A percentile compares a stretch with the other conserved stretches of the same genome.
Evolutionary conservation across 2,797 vertebrate species (phyloP).

Genomic region (Falco novaeseelandiae): DNA sequence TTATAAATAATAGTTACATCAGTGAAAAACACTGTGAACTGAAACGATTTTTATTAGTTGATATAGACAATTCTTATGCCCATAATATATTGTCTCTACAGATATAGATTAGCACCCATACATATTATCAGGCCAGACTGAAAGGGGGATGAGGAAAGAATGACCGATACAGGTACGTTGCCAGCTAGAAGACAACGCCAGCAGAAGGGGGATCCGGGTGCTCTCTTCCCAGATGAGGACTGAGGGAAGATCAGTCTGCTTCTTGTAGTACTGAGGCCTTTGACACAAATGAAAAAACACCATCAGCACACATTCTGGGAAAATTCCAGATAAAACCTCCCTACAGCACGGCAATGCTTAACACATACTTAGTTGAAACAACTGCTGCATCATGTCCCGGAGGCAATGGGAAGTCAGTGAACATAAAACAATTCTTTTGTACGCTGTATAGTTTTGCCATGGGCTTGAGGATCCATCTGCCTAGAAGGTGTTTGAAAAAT

Average conservation of each 20-base stretch:
- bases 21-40: neutral
- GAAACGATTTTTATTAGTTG: neutral
- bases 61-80: neutral
- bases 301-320: neutral
- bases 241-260: neutral
- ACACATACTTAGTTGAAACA: neutral
- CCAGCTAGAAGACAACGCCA: neutral
- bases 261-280: neutral
- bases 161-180: neutral
- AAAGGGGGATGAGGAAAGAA: neutral
- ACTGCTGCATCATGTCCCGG: neutral
- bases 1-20: neutral
- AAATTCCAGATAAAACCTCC: neutral
- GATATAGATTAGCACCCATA: neutral
- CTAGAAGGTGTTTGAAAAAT: neutral
- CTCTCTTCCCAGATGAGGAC: neutral
- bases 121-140: neutral
- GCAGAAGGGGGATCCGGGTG: neutral
- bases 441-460: neutral
- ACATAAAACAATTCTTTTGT: constrained; percentile 15
- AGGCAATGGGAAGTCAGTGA: neutral
- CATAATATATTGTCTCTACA: neutral
- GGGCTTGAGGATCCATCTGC: constrained; percentile 1
- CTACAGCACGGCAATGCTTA: neutral
- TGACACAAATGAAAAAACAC: neutral